Evolutionary conservation across 2,113 vertebrate species (phyloP), one percentile per base, ranked within the genome.

Genomic region (Plotosus lineatus): DNA sequence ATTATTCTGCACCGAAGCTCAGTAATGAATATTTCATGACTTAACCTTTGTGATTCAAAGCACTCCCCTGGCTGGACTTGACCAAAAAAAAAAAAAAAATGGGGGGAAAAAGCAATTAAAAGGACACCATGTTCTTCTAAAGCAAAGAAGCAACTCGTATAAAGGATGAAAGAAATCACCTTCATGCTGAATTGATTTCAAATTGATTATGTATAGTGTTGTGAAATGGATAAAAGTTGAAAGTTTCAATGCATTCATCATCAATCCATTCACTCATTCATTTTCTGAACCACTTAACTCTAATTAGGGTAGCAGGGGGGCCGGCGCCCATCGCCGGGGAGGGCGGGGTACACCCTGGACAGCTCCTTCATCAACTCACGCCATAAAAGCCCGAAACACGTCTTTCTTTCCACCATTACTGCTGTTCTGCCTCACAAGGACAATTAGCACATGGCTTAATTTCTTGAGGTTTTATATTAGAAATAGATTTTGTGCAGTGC

Each of bases 41-140:
- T 83, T 78, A 78, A 83, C 79, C 82, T 83, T 81, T 83, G 44
- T 53, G 38, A 55, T 81, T 84, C 75, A 74, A 86, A 81, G 68
- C 74, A 58, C 60, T 75, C 75, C 69, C 55, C n/a, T n/a, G n/a
- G n/a, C n/a, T n/a, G n/a, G 75, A 33, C 28, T 69, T 66, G 53
- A 74, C 73, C 73, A 65, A 66, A 74, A 71, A 65, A 82, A 68
- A 33, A 44, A n/a, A 69, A 44, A 58, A 79, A 69, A 63, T 63
- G 61, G 14, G n/a, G 38, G n/a, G 10, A 76, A 72, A 77, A 76
- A 68, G 75, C 61, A 86, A 83, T 83, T 78, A 79, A 83, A n/a
- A 81, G 46, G 44, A 81, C 69, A 76, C 58, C 53, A 15, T 55
- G 56, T 71, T 75, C 33, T 75, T 78, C 65, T 75, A 81, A 86